Percentiles rank a stretch among this genome's conserved stretches.
phyloP scores from a whole-genome alignment of 2,113 vertebrate genomes.

The Rhinichthys klamathensis region DNA sequence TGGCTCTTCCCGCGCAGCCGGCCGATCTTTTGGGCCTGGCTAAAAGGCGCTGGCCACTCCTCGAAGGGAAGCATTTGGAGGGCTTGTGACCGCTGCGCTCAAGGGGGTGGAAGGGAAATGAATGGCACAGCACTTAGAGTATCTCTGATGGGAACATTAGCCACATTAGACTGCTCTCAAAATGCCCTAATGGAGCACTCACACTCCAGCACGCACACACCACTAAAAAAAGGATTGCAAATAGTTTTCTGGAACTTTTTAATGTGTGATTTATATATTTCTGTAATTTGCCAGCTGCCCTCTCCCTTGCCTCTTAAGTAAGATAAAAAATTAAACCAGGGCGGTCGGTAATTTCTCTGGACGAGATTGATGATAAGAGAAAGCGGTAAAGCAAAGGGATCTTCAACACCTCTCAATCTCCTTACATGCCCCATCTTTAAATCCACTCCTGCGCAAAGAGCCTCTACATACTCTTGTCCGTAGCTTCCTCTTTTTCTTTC shows the following conservation, averaged over 20 bases:
- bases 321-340: slow-evolving; percentile 46
- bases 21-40: slow-evolving; percentile 60
- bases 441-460: slow-evolving; percentile 30
- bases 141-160: slow-evolving; percentile 63
- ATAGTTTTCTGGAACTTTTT: slow-evolving; percentile 59
- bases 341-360: slow-evolving; percentile 43
- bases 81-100: slow-evolving; percentile 59
- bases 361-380: slow-evolving; percentile 46
- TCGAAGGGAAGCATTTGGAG: slow-evolving; percentile 61
- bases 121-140: slow-evolving; percentile 66
- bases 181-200: slow-evolving; percentile 65
- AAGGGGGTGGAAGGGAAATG: slow-evolving; percentile 53
- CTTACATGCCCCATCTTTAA: slow-evolving; percentile 52
- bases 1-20: slow-evolving; percentile 54
- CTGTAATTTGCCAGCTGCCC: slow-evolving; percentile 44
- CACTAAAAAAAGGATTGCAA: slow-evolving; percentile 50
- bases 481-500: slow-evolving; percentile 6
- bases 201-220: slow-evolving; percentile 43
- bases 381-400: slow-evolving; percentile 40
- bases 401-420: slow-evolving; percentile 36
- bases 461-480: neutral
- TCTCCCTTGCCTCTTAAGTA: slow-evolving; percentile 41
- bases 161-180: slow-evolving; percentile 64
- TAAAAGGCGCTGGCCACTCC: slow-evolving; percentile 64
- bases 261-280: slow-evolving; percentile 47